A percentile compares a stretch with the other conserved stretches of the same genome.
Conservation (phyloP, 1,140 invertebrate species). For the Drosophila elegans region DNA sequence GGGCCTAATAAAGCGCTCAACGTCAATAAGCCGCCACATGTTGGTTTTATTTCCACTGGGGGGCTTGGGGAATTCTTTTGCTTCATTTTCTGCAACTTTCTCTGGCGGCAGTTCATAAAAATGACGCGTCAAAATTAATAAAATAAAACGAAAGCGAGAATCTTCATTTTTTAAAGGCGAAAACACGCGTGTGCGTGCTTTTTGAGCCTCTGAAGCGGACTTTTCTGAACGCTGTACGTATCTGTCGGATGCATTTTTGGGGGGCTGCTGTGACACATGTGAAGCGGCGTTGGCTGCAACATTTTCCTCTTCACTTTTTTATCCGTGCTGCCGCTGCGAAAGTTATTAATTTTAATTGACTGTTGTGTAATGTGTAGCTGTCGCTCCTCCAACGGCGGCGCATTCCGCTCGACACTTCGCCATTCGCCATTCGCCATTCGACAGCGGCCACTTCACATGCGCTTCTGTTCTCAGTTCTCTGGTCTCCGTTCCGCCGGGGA, state of each 20-base stretch:
- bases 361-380: constrained; percentile 75
- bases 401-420: constrained; percentile 63
- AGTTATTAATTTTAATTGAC: constrained; percentile 83
- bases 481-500: constrained; percentile 4
- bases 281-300: constrained; percentile 36
- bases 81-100: constrained; percentile 41
- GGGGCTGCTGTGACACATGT: constrained; percentile 66
- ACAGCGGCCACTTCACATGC: constrained; percentile 65
- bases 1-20: constrained; percentile 73
- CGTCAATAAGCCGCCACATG: constrained; percentile 58
- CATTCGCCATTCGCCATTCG: constrained; percentile 64
- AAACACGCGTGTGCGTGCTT: constrained; percentile 69
- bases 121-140: constrained; percentile 61
- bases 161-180: constrained; percentile 51
- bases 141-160: constrained; percentile 39
- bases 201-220: constrained; percentile 33
- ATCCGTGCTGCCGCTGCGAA: constrained; percentile 52
- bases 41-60: constrained; percentile 28
- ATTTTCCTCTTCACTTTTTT: constrained; percentile 26
- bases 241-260: constrained; percentile 74
- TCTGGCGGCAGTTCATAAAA: constrained; percentile 40
- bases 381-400: constrained; percentile 42
- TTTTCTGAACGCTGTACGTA: constrained; percentile 45
- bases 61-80: constrained; percentile 14
- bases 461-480: background rate